phyloP scores from a whole-genome alignment of 2,113 vertebrate genomes.

The Bambusicola thoracicus region DNA sequence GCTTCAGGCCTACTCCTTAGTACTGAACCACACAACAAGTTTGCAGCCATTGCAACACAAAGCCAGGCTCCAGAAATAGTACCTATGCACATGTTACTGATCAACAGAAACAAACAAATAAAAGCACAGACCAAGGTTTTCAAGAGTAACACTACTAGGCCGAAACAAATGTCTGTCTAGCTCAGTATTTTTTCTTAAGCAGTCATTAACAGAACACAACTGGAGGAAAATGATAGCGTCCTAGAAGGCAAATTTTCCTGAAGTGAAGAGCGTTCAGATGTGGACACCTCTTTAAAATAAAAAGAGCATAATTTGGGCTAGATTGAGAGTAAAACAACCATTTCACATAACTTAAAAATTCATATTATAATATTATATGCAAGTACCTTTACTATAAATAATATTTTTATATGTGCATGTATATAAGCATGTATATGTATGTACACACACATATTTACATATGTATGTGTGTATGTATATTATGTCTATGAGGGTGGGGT shows the following conservation, averaged over 20 bases:
- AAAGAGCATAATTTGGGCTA: background rate
- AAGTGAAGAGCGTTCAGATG: background rate
- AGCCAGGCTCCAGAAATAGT: background rate
- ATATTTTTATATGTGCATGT: background rate
- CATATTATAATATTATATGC: background rate
- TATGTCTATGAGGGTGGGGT: accelerated
- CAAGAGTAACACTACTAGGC: background rate
- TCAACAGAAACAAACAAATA: background rate
- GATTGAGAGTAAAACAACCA: background rate
- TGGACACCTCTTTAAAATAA: background rate
- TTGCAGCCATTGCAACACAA: background rate
- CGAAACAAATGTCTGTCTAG: background rate
- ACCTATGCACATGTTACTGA: background rate
- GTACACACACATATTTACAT: background rate
- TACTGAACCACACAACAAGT: background rate
- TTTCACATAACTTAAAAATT: background rate
- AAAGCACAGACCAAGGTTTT: background rate
- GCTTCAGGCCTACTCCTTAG: background rate
- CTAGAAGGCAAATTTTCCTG: background rate
- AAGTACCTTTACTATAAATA: background rate
- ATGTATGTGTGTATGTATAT: no score
- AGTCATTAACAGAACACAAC: background rate
- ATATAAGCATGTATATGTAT: accelerated
- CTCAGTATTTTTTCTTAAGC: background rate
- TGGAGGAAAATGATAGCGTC: background rate